Conservation (phyloP, 2,797 vertebrate species). For the Lutra lutra region DNA sequence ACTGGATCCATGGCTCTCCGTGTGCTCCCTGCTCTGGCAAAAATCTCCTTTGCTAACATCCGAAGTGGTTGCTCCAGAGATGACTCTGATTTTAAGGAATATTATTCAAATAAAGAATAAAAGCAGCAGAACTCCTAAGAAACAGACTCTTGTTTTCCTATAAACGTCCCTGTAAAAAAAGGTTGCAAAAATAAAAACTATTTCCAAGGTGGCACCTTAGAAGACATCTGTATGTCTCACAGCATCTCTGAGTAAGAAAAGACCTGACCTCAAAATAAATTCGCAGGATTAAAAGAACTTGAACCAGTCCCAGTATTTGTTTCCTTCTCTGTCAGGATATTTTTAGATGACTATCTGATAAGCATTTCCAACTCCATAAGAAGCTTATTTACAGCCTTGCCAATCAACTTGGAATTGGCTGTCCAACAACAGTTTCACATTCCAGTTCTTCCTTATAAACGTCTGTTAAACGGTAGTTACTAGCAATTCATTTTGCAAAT, state of each 20-base stretch:
- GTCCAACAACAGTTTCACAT: background rate
- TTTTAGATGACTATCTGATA: conserved; percentile 17
- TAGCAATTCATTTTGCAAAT: conserved; percentile 57
- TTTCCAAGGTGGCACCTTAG: background rate
- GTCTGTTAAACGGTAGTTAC: background rate
- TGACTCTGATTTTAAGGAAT: background rate
- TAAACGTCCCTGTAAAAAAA: background rate
- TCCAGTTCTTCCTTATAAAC: background rate
- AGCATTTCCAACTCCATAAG: background rate
- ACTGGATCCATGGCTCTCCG: background rate
- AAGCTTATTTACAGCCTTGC: background rate
- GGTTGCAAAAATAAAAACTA: background rate
- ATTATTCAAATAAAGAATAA: conserved; percentile 49
- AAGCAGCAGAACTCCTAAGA: conserved; percentile 26
- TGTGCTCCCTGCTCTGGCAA: background rate
- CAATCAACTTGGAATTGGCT: background rate
- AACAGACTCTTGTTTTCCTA: conserved; percentile 24
- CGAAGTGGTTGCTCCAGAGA: background rate
- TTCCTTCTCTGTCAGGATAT: background rate
- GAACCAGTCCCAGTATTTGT: background rate
- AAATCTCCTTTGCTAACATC: background rate
- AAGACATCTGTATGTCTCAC: background rate
- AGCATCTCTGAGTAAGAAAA: background rate
- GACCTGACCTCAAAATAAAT: background rate
- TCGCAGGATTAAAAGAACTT: background rate